phyloP scores from a whole-genome alignment of 2,888 invertebrate genomes.

The Drosophila borborema region DNA sequence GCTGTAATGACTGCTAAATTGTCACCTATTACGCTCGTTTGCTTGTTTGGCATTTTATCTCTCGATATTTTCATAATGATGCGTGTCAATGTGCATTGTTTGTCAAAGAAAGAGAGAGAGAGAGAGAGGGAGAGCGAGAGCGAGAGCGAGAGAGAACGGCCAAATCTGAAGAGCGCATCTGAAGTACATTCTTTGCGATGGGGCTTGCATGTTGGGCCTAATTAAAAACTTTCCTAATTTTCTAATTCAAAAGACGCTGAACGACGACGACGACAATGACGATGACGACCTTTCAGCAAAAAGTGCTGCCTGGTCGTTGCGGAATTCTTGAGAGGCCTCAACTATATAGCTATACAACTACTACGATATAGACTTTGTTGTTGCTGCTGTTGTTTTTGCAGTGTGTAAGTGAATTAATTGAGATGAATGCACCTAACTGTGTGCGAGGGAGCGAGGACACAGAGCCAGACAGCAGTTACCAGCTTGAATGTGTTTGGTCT shows the following conservation, averaged over 20 bases:
- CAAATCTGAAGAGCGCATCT: constrained; percentile 11
- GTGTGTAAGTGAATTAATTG: constrained; percentile 76
- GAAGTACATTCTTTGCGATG: constrained; percentile 47
- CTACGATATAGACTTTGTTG: constrained; percentile 22
- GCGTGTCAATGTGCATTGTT: constrained; percentile 13
- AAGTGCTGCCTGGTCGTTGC: constrained; percentile 43
- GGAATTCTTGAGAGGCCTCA: constrained; percentile 56
- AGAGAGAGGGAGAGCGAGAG: not conserved
- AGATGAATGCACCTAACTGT: constrained; percentile 79
- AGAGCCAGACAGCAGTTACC: constrained; percentile 58
- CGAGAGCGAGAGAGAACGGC: not conserved
- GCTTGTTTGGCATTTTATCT: constrained; percentile 12
- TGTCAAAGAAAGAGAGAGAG: not conserved
- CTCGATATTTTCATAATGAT: constrained; percentile 8
- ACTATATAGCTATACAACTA: constrained; percentile 23
- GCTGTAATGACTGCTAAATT: constrained; percentile 4
- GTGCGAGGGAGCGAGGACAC: constrained; percentile 54
- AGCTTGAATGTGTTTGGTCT: constrained; percentile 64
- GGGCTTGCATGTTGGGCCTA: constrained; percentile 72
- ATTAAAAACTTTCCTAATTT: constrained; percentile 76
- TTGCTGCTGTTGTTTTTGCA: constrained; percentile 25
- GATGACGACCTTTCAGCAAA: constrained; percentile 31
- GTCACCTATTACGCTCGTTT: constrained; percentile 10
- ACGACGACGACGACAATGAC: constrained; percentile 13
- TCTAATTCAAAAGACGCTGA: constrained; percentile 32